Conservation (phyloP, 2,888 invertebrate genomes). For the Cylindroiulus punctatus region DNA sequence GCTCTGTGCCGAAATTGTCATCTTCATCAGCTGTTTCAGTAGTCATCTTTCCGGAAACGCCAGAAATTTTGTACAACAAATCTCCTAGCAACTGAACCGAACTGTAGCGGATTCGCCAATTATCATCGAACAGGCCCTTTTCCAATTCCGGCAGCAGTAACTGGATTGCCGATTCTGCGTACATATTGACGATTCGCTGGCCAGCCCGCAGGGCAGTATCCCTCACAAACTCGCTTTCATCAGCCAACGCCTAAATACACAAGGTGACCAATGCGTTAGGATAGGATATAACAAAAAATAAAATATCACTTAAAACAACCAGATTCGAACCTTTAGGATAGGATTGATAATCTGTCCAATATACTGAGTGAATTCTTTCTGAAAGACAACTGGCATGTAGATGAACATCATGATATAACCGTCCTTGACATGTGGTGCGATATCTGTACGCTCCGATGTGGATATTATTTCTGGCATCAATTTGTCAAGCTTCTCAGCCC, state of each 20-base stretch:
- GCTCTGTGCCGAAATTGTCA: conserved; percentile 98
- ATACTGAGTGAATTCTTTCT: conserved; percentile 93
- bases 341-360: conserved; percentile 97
- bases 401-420: conserved; percentile 99
- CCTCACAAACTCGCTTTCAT: conserved; percentile 98
- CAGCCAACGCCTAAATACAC: conserved; percentile 80
- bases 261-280: neutral
- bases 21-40: conserved; percentile 98
- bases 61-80: conserved; percentile 93
- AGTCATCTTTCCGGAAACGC: conserved; percentile 97
- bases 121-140: conserved; percentile 94
- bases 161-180: conserved; percentile 94
- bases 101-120: conserved; percentile 94
- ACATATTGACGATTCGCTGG: conserved; percentile 94
- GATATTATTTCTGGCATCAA: conserved; percentile 97
- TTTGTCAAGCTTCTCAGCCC: conserved; percentile 92
- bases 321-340: conserved; percentile 77
- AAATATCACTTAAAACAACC: neutral
- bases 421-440: conserved; percentile 96
- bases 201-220: conserved; percentile 97
- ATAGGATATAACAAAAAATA: conserved; percentile 5
- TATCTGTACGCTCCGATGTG: conserved; percentile 90
- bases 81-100: conserved; percentile 96
- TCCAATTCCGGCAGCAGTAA: conserved; percentile 93
- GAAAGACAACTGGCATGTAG: conserved; percentile 97